Evolutionary conservation across 30 jellyfish, hydroid and myxozoan species (phyloP), one percentile per base, ranked within the genome.

Genomic region (Rhopilema esculentum): DNA sequence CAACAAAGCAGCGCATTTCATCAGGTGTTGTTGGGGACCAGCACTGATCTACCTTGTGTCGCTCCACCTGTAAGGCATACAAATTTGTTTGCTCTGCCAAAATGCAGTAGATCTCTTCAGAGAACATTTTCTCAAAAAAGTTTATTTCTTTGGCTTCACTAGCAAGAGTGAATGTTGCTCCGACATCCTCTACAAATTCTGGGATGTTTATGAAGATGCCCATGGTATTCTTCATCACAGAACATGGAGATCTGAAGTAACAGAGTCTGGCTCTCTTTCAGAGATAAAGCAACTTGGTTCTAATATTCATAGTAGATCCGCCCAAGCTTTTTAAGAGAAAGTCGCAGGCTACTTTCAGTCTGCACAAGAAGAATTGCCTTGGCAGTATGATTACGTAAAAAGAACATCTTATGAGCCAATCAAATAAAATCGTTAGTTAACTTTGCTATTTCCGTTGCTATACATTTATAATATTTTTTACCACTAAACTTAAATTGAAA

Each of bases 221-320:
- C 49, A 70, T 70, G 82, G 82, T 0, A 70, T 70, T 21, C 57
- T 70, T 70, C 82, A 70, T 28, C 27, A 23, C 26, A 66, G 82
- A 27, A 70, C 31, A 19, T 70, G 82, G 82, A 29, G 82, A 27
- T 70, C 66, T 19, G 82, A 70, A 70, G 63, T 22, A 27, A n/a
- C 82, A 22, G 82, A 70, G 31, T 19, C 26, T 29, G 82, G 82
- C 24, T 23, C 82, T 28, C 63, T 70, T 27, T 33, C 49, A 70
- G 66, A 70, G 16, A 33, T 70, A 19, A 70, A 70, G 26, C 72
- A 63, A 63, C 29, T 63, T 63, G 72, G 72, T 19, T 19, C 72
- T 63, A 19, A 63, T 63, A 63, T 2, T 63, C 4, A 1, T 2
- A 18, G 4, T 2, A 18, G 17, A 63, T 19, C 72, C 26, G 72